These are phyloP conservation scores for Rhineura floridana DNA, from an alignment of 2,113 vertebrate species.

Conservation along the genomic window DNA sequence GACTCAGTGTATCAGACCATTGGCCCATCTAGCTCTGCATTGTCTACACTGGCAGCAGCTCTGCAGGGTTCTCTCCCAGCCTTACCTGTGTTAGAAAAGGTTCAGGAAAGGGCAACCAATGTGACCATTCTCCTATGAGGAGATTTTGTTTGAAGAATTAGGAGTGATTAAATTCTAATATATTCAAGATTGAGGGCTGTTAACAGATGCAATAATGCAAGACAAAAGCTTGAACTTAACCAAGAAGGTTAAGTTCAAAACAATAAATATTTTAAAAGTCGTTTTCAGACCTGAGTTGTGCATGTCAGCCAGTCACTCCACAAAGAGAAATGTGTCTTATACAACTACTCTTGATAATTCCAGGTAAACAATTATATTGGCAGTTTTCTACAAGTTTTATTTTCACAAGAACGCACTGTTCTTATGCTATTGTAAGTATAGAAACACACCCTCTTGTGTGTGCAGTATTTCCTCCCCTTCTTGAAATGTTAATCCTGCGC, in stretches of 20 bases:
- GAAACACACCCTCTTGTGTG: constrained; percentile 5
- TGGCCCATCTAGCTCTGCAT: too few species aligned
- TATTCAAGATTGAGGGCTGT: not conserved
- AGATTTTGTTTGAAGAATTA: not conserved
- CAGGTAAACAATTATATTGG: not conserved
- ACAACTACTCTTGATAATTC: not conserved
- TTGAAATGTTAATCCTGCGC: not conserved
- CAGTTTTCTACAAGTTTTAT: not conserved
- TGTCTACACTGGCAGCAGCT: too few species aligned
- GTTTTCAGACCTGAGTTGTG: not conserved
- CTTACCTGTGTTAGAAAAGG: too few species aligned
- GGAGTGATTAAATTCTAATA: not conserved
- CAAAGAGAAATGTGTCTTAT: not conserved
- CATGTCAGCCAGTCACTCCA: not conserved
- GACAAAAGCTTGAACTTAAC: not conserved
- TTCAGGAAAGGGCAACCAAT: too few species aligned
- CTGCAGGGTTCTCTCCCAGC: too few species aligned
- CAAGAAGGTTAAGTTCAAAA: not conserved
- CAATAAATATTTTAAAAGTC: not conserved
- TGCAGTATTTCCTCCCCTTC: not conserved
- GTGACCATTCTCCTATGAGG: too few species aligned
- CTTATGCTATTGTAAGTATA: not conserved
- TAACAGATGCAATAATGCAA: not conserved
- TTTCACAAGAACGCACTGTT: constrained; percentile 5
- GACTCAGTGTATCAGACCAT: too few species aligned